Evolutionary conservation across 1,140 invertebrate species (phyloP), one percentile per base, ranked within the genome.

Genomic region (Vollenhovia emeryi): DNA sequence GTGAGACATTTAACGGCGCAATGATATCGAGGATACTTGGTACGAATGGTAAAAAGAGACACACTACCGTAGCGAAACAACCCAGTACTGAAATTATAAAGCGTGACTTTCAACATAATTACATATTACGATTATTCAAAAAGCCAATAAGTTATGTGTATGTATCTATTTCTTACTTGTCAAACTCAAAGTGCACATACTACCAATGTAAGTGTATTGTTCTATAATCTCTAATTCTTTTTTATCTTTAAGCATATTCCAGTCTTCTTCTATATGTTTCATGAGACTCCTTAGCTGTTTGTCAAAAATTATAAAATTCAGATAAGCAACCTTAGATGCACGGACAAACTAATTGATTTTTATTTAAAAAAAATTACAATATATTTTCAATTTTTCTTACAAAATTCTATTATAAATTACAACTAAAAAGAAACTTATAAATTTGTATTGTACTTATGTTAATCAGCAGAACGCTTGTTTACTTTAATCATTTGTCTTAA

Each of bases 181-280:
- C 27, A 82, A 73, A 30, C 1, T 9, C 13, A 59, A 73, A 9
- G 50, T 82, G 24, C 50, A 82, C 24, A 82, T 45, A 33, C 48
- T 82, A 43, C 78, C 78, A 15, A 82, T 18, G 2, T 57, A 71
- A 71, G 50, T 82, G 15, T 82, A 82, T 21, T 3, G 71, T 15
- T 18, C 50, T 45, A 82, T 45, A 8, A 82, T 82, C 1, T 73
- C 50, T 27, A 71, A 21, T 71, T 82, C 78, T 57, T 21, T 82
- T 57, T 82, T 82, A 57, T 82, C 36, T n/a, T 82, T 82, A 43
- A 82, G 78, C 50, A 82, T 82, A 64, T 82, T 82, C 78, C 78
- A 82, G 45, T 82, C 78, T 43, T 45, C 36, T 57, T 71, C 36
- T 30, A 82, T 24, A 43, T 45, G 36, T n/a, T 59, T n/a, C 78